Percentiles rank a stretch among this genome's conserved stretches.
Conservation (phyloP, 2,113 vertebrate species). For the Tor tambroides region DNA sequence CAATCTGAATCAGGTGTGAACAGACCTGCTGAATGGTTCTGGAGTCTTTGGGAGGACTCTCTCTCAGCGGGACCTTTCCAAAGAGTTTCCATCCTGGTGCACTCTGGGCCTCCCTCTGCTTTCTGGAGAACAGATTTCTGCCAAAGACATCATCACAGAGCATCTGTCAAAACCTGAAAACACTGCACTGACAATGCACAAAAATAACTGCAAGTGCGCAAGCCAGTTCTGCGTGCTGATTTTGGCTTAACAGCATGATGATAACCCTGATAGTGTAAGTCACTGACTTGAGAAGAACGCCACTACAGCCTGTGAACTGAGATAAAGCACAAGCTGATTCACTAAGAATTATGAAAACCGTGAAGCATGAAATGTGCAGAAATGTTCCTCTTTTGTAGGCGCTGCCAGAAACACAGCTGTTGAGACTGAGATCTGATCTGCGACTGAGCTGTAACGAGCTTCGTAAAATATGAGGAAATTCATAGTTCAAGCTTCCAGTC, state of each 20-base stretch:
- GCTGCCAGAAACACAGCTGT: neutral
- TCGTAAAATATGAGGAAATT: constrained; percentile 15
- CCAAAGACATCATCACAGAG: constrained; percentile 56
- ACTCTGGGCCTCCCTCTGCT: constrained; percentile 82
- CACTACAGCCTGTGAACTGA: constrained; percentile 17
- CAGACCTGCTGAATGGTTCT: constrained; percentile 90
- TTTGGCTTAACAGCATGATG: neutral
- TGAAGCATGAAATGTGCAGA: neutral
- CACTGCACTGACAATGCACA: neutral
- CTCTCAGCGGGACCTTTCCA: constrained; percentile 87
- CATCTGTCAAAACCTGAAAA: neutral
- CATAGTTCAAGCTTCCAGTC: neutral
- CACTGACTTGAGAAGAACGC: neutral
- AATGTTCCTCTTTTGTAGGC: constrained; percentile 29
- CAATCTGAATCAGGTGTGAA: neutral
- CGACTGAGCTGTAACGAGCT: neutral
- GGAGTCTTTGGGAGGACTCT: constrained; percentile 86
- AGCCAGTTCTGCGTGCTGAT: neutral
- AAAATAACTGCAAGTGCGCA: neutral
- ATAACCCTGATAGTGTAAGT: neutral
- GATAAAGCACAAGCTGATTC: constrained; percentile 21
- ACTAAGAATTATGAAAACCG: constrained; percentile 6
- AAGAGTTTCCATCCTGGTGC: constrained; percentile 92
- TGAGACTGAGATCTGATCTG: constrained; percentile 18
- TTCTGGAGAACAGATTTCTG: constrained; percentile 87